A percentile compares a stretch with the other conserved stretches of the same genome.
phyloP scores from a whole-genome alignment of 2,888 invertebrate species.

The Venusia cambrica region DNA sequence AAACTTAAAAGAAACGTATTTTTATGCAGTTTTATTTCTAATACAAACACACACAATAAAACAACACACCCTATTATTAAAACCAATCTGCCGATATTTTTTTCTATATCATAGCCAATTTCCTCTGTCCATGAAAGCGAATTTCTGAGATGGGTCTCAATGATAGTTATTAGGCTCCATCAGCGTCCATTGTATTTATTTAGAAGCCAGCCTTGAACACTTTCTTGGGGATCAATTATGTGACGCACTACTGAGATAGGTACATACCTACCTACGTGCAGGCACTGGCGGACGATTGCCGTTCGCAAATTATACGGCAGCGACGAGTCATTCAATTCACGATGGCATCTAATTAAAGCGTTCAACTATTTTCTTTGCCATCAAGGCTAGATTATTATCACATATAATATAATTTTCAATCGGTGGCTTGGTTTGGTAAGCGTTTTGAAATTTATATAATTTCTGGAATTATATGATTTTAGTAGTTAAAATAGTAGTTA shows the following conservation, averaged over 20 bases:
- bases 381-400: too few relatives aligned
- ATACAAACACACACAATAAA: too few relatives aligned
- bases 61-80: constrained; percentile 18
- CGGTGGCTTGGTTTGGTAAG: too few relatives aligned
- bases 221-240: constrained; percentile 35
- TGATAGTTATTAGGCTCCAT: constrained; percentile 46
- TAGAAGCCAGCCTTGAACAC: constrained; percentile 29
- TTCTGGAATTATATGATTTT: too few relatives aligned
- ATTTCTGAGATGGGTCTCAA: constrained; percentile 38
- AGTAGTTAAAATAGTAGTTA: too few relatives aligned
- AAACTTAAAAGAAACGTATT: too few relatives aligned
- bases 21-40: too few relatives aligned
- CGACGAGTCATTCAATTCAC: constrained; percentile 17
- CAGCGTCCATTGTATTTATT: constrained; percentile 41
- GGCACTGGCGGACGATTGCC: constrained; percentile 32
- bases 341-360: constrained; percentile 24
- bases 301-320: constrained; percentile 33
- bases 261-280: constrained; percentile 6
- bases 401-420: too few relatives aligned
- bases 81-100: too few relatives aligned
- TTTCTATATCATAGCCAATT: too few relatives aligned
- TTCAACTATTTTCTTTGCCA: too few relatives aligned
- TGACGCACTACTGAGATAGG: constrained; percentile 23
- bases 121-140: constrained; percentile 29
- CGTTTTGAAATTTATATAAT: too few relatives aligned